Evolutionary conservation across 2,797 vertebrate species (phyloP).

Genomic region (Tolypeutes matacus): DNA sequence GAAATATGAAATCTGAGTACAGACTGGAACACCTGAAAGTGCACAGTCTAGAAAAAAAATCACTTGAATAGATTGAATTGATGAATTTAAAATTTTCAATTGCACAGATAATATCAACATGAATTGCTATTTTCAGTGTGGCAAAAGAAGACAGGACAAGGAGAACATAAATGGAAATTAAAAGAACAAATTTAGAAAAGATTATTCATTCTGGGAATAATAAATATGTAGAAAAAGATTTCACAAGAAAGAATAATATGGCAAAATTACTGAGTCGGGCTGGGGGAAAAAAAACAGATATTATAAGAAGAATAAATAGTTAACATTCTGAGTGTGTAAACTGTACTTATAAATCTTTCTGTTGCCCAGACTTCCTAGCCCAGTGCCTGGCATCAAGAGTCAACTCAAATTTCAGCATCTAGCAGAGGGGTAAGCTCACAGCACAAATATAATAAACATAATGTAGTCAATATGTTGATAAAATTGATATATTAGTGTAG

Average conservation of each 20-base stretch:
- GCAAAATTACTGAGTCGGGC: constrained; percentile 67
- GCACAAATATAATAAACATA: not conserved
- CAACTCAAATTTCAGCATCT: not conserved
- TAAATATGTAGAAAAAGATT: constrained; percentile 79
- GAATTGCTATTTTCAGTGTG: constrained; percentile 83
- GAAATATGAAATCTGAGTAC: constrained; percentile 82
- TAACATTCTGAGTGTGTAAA: not conserved
- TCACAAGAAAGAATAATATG: constrained; percentile 73
- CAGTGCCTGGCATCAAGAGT: not conserved
- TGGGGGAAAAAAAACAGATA: constrained; percentile 46
- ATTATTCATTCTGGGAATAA: constrained; percentile 83
- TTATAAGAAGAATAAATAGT: not conserved
- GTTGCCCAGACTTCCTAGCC: not conserved
- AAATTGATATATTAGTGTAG: constrained; percentile 11
- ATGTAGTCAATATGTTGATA: not conserved
- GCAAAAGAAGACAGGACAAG: constrained; percentile 81
- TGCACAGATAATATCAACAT: constrained; percentile 85
- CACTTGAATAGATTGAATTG: constrained; percentile 84
- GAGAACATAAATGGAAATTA: constrained; percentile 84
- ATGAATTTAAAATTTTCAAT: constrained; percentile 86
- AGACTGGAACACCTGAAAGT: constrained; percentile 80
- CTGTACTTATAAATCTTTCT: not conserved
- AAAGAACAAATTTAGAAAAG: constrained; percentile 85
- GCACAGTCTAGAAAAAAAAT: constrained; percentile 81
- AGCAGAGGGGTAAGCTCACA: not conserved